Evolutionary conservation across 2,888 invertebrate species (phyloP).

Genomic region (Acanthosepion lycidas): DNA sequence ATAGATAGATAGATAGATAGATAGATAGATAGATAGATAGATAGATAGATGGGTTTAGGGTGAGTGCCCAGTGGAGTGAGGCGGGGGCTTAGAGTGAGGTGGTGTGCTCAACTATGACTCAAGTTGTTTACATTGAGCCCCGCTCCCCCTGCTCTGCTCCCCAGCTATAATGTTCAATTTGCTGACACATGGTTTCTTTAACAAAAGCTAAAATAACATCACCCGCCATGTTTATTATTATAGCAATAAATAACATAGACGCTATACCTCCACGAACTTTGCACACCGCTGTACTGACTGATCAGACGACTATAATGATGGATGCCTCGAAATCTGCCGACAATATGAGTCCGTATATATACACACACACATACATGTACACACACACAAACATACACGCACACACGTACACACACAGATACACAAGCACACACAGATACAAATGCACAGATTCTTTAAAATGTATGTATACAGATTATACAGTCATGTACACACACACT

Average conservation of each 20-base stretch:
- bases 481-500: not conserved
- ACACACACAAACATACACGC: not conserved
- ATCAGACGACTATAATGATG: constrained; percentile 8
- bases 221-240: constrained; percentile 33
- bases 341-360: not conserved
- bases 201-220: constrained; percentile 33
- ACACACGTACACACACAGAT: not conserved
- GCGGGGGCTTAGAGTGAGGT: not conserved
- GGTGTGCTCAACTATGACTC: constrained; percentile 33
- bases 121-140: constrained; percentile 22
- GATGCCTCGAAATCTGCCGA: constrained; percentile 22
- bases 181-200: constrained; percentile 33
- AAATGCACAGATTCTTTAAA: not conserved
- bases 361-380: not conserved
- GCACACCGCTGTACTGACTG: constrained; percentile 33
- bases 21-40: not conserved
- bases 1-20: not conserved
- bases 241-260: constrained; percentile 33
- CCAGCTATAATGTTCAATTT: constrained; percentile 33
- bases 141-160: constrained; percentile 33
- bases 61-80: not conserved
- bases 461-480: not conserved
- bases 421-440: not conserved
- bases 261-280: constrained; percentile 33
- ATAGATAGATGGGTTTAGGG: not conserved